Conservation (phyloP, 2,888 invertebrate species). For the Sminthurides aquaticus region DNA sequence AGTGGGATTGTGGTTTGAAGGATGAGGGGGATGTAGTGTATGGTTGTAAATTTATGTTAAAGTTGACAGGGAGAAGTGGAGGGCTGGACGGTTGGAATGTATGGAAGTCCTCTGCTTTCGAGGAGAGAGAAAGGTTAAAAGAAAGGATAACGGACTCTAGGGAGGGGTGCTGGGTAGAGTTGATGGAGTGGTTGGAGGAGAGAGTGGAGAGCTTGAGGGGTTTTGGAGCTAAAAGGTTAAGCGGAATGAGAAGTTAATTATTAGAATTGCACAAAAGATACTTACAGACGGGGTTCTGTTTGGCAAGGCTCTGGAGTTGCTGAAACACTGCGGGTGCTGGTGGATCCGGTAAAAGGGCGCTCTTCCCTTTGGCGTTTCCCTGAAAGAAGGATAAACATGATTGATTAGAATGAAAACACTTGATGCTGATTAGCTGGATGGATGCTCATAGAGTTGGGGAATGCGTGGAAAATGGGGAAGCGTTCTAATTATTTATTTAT, state of each 20-base stretch:
- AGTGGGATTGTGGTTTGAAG: neutral
- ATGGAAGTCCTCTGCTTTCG: neutral
- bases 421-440: too few relatives aligned
- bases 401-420: too few relatives aligned
- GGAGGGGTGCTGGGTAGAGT: neutral
- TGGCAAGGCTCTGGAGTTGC: slow-evolving; percentile 50
- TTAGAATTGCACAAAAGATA: slow-evolving; percentile 22
- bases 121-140: neutral
- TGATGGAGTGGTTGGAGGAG: neutral
- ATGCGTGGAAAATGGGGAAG: too few relatives aligned
- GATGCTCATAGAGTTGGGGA: too few relatives aligned
- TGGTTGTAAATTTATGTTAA: neutral
- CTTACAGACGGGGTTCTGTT: slow-evolving; percentile 50
- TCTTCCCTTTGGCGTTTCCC: slow-evolving; percentile 45
- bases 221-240: neutral
- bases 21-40: neutral
- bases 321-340: slow-evolving; percentile 48
- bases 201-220: neutral
- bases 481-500: too few relatives aligned
- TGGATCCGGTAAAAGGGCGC: slow-evolving; percentile 49
- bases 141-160: neutral
- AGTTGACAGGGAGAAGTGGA: neutral
- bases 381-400: slow-evolving; percentile 27
- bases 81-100: neutral
- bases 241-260: neutral